Evolutionary conservation across 2,797 vertebrate genomes (phyloP).

Genomic region (Crenichthys baileyi): DNA sequence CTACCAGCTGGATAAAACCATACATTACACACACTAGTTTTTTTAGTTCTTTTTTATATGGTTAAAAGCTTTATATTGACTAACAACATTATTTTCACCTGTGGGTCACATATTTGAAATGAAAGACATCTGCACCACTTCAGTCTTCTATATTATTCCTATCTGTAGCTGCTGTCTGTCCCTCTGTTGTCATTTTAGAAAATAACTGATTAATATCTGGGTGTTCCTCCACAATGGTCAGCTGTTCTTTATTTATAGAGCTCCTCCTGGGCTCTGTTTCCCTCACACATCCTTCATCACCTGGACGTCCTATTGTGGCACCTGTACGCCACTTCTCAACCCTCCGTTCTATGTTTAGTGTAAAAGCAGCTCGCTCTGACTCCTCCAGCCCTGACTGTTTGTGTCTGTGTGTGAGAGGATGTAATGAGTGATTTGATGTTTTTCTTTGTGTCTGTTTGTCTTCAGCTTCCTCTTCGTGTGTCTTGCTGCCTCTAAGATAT

Average conservation of each 20-base stretch:
- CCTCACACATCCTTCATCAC: slow-evolving; percentile 39
- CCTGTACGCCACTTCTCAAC: slow-evolving; percentile 19
- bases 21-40: too few species aligned
- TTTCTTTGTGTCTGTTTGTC: slow-evolving; percentile 30
- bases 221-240: not conserved
- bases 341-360: slow-evolving; percentile 71
- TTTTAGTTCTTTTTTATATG: too few species aligned
- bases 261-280: slow-evolving; percentile 2
- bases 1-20: too few species aligned
- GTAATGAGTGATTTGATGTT: slow-evolving; percentile 45
- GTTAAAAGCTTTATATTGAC: not conserved
- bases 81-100: not conserved
- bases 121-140: not conserved
- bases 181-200: not conserved
- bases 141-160: not conserved
- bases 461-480: slow-evolving; percentile 25
- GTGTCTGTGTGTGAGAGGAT: slow-evolving; percentile 40
- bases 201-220: not conserved
- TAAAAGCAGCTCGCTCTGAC: slow-evolving; percentile 46
- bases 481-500: slow-evolving; percentile 48
- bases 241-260: slow-evolving; percentile 20
- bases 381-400: slow-evolving; percentile 24
- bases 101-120: not conserved
- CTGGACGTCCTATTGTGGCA: slow-evolving; percentile 41
- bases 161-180: not conserved